Conservation (phyloP, 2,888 invertebrate genomes). For the Aproaerema taeniolella region DNA sequence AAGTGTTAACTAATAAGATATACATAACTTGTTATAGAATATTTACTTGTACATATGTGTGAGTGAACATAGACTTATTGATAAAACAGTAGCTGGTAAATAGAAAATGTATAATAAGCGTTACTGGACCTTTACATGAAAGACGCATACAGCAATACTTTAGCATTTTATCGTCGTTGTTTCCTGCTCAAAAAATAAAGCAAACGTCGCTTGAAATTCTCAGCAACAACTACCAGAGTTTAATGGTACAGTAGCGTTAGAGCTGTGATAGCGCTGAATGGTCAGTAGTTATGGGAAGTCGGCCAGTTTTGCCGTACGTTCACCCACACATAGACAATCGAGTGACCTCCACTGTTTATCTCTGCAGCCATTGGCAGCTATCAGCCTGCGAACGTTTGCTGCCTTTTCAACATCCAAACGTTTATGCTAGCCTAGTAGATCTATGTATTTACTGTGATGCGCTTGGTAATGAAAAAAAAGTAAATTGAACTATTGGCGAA, state of each 20-base stretch:
- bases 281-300: constrained; percentile 4
- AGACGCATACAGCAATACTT: too few species aligned
- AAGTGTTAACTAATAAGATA: constrained; percentile 35
- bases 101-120: not conserved
- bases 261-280: not conserved
- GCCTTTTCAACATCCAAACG: constrained; percentile 37
- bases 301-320: not conserved
- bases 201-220: too few species aligned
- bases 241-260: too few species aligned
- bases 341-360: constrained; percentile 12
- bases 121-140: too few species aligned
- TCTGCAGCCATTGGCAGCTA: constrained; percentile 32
- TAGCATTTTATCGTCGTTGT: too few species aligned
- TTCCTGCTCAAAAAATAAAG: too few species aligned
- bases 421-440: constrained; percentile 60
- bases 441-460: constrained; percentile 70
- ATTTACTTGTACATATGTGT: too few species aligned
- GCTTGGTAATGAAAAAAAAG: constrained; percentile 60
- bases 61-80: too few species aligned
- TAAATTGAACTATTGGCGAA: constrained; percentile 39
- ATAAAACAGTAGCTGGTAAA: too few species aligned
- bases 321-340: constrained; percentile 8
- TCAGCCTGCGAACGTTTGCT: constrained; percentile 30
- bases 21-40: too few species aligned
- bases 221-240: too few species aligned